These are phyloP conservation scores for Decapterus maruadsi DNA, from an alignment of 2,797 vertebrate species.

Conservation along the genomic window DNA sequence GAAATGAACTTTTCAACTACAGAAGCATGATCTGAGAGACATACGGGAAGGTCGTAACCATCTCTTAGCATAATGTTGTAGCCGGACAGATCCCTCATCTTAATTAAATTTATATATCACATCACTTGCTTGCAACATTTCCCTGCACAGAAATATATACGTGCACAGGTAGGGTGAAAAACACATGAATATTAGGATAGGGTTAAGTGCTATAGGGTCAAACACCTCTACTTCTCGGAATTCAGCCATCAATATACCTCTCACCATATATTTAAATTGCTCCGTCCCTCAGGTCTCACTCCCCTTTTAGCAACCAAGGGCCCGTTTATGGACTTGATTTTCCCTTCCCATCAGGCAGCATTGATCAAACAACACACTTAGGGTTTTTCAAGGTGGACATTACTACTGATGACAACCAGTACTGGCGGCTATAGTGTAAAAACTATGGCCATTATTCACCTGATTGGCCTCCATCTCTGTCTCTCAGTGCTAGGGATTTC, in stretches of 20 bases:
- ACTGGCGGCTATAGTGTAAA: constrained; percentile 75
- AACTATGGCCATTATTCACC: constrained; percentile 85
- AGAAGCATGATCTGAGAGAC: constrained; percentile 65
- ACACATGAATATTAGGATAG: constrained; percentile 37
- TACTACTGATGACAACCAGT: constrained; percentile 84
- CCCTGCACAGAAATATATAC: neutral
- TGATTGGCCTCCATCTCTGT: constrained; percentile 86
- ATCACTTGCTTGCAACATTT: constrained; percentile 16
- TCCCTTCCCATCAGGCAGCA: constrained; percentile 85
- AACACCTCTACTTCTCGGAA: constrained; percentile 82
- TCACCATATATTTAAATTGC: constrained; percentile 77
- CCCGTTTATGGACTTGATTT: constrained; percentile 86
- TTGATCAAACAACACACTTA: constrained; percentile 86
- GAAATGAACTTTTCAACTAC: constrained; percentile 80
- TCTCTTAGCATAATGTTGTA: constrained; percentile 46
- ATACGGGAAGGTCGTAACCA: constrained; percentile 70
- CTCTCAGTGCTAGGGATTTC: constrained; percentile 83
- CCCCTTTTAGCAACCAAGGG: constrained; percentile 85
- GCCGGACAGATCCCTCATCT: constrained; percentile 47
- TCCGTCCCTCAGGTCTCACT: constrained; percentile 75
- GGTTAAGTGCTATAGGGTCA: constrained; percentile 75
- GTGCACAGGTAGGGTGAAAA: constrained; percentile 35
- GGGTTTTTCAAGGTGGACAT: constrained; percentile 85
- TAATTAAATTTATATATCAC: constrained; percentile 42
- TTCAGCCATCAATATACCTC: constrained; percentile 78